A percentile compares a stretch with the other conserved stretches of the same genome.
Evolutionary conservation across 2,113 vertebrate genomes (phyloP).

Genomic region (Urocolius indicus): DNA sequence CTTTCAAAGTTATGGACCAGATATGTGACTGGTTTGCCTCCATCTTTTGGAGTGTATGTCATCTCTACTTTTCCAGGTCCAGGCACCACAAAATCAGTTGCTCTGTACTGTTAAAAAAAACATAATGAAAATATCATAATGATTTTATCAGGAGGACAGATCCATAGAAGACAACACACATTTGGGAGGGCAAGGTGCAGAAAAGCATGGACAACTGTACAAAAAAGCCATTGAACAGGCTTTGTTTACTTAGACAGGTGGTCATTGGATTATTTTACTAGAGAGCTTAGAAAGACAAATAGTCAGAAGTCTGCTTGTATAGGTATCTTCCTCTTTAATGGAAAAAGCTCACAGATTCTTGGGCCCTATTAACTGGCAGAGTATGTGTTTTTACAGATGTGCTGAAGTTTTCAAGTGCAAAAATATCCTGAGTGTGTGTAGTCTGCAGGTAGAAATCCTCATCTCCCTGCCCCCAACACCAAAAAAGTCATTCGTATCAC

Average conservation of each 20-base stretch:
- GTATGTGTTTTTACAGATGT: neutral
- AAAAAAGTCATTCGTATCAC: neutral
- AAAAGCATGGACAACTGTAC: neutral
- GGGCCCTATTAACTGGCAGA: neutral
- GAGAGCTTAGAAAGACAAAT: neutral
- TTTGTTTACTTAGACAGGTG: neutral
- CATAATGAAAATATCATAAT: neutral
- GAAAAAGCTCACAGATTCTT: neutral
- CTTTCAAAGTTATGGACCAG: slow-evolving; percentile 91
- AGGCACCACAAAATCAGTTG: slow-evolving; percentile 96
- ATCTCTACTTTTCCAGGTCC: slow-evolving; percentile 95
- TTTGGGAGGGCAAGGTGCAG: neutral
- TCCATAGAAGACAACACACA: neutral
- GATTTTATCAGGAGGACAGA: neutral
- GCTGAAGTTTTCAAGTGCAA: neutral
- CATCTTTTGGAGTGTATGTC: slow-evolving; percentile 86
- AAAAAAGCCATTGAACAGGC: neutral
- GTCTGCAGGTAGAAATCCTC: neutral
- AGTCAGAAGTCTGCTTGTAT: neutral
- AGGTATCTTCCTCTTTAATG: neutral
- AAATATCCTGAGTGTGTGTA: neutral
- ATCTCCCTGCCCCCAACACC: neutral
- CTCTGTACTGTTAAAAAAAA: slow-evolving; percentile 87
- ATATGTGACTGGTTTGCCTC: slow-evolving; percentile 83
- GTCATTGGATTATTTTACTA: neutral